phyloP scores from a whole-genome alignment of 2,113 vertebrate species.

The Xyrauchen texanus region DNA sequence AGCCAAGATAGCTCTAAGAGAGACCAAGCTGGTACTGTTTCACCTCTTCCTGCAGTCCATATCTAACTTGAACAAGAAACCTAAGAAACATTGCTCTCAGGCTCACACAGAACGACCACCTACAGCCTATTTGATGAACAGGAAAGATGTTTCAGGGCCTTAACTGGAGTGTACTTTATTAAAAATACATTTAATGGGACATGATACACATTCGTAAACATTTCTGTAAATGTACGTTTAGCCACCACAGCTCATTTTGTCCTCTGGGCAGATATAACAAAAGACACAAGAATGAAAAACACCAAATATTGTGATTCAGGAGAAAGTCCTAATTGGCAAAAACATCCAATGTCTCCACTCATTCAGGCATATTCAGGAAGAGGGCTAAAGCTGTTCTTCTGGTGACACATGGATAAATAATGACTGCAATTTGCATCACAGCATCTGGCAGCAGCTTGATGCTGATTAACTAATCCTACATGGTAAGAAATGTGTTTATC shows the following conservation, averaged over 20 bases:
- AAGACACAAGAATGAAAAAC: background rate
- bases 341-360: background rate
- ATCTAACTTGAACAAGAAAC: background rate
- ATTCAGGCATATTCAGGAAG: background rate
- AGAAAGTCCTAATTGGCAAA: background rate
- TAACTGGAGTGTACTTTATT: too few relatives aligned
- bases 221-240: too few relatives aligned
- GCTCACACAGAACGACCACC: too few relatives aligned
- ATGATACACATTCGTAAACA: too few relatives aligned
- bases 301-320: background rate
- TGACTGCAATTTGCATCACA: background rate
- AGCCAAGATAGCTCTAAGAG: background rate
- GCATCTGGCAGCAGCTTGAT: slow-evolving; percentile 4
- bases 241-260: too few relatives aligned
- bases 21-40: background rate
- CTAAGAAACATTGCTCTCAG: background rate
- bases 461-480: background rate
- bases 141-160: background rate
- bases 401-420: background rate
- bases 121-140: background rate
- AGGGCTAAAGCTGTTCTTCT: slow-evolving; percentile 2
- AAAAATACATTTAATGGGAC: too few relatives aligned
- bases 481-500: background rate
- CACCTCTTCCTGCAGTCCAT: background rate
- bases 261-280: too few relatives aligned